Percentiles rank a stretch among this genome's conserved stretches.
phyloP scores from a whole-genome alignment of 1,140 invertebrate genomes.

The Elysia chlorotica region DNA sequence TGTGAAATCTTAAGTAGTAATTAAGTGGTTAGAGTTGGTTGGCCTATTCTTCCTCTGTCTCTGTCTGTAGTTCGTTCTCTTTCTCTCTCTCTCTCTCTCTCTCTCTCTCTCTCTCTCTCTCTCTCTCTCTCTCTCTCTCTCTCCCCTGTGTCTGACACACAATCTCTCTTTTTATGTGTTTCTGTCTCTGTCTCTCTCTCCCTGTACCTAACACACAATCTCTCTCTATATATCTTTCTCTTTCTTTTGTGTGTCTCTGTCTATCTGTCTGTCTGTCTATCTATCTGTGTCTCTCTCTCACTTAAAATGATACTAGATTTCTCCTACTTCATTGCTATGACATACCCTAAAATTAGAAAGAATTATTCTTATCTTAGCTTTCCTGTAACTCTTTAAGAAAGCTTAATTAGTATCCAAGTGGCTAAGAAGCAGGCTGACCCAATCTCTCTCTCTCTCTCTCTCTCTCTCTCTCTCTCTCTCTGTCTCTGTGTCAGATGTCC shows the following conservation, averaged over 20 bases:
- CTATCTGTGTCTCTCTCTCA: background rate
- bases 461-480: background rate
- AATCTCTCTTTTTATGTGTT: background rate
- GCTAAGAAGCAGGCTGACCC: no score
- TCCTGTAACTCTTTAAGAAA: no score
- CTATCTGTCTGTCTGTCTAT: background rate
- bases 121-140: background rate
- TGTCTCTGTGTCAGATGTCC: no score
- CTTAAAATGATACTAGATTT: no score
- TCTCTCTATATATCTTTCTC: background rate
- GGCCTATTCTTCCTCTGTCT: no score
- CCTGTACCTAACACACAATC: background rate
- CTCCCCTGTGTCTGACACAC: no score
- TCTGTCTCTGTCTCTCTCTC: background rate
- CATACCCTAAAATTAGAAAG: no score
- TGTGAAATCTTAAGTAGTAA: no score
- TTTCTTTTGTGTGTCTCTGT: no score
- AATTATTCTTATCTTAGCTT: no score
- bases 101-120: background rate
- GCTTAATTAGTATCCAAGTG: no score
- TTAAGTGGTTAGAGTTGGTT: background rate
- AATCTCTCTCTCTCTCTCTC: background rate
- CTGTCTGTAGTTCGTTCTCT: background rate
- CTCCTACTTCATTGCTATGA: no score
- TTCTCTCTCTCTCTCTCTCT: background rate